Base-by-base conservation (phyloP, 1,140 invertebrate genomes). In the Drosophila aff. region DNA sequence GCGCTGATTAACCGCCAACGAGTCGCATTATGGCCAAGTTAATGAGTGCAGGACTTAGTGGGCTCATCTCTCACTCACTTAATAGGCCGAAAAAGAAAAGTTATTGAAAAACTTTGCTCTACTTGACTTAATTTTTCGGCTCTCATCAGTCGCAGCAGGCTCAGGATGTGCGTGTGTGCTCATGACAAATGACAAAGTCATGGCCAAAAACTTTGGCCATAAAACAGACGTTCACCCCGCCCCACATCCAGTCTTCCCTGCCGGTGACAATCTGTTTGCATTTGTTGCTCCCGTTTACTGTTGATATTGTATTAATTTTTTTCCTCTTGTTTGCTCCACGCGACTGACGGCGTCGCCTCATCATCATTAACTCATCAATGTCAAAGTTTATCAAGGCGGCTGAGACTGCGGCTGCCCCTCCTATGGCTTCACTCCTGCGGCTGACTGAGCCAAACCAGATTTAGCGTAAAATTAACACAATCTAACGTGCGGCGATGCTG, bases 381-480 rank as follows among this genome's bases (percentile, higher is more conserved):
- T 89, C 85, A 90, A 82, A 90, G 85, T 85, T 90, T 78, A 82
- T 91, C 86, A 89, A 89, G 83, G 84, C 76, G 76, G 72, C 65
- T 62, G 72, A 44, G 58, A 59, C 78, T 68, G 68, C 58, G 59
- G 73, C 49, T 59, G 60, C 79, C 61, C 15, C 52, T 55, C 52
- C 52, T 55, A 55, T 55, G 52, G 33, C 52, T 55, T 55, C 33
- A 11, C 53, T 57, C 53, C 53, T 57, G 36, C 16, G 53, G 36
- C 53, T 57, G 53, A 31, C 52, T 58, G 61, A 66, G 67, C 79
- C 74, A 83, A 83, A 87, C 72, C 84, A 89, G 84, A 90, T 90
- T 89, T 90, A 84, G 84, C 84, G 84, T 89, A 84, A 89, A 89
- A 89, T 89, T 89, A 89, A 89, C 85, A 89, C 85, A 84, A 84